Evolutionary conservation across 2,888 invertebrate species (phyloP).

Genomic region (Phlogophora meticulosa): DNA sequence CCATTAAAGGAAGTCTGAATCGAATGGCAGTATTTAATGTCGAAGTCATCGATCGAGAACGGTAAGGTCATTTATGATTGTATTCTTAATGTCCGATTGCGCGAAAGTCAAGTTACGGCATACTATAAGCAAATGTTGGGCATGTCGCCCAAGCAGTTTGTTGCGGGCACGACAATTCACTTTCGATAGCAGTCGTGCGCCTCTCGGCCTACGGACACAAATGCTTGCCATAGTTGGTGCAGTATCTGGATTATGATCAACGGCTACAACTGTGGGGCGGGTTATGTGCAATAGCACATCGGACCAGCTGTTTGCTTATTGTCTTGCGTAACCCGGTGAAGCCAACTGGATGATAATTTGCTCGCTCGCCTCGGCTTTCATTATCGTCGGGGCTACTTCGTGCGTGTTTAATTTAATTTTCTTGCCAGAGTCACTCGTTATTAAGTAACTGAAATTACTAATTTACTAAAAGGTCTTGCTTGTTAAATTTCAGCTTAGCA

Average conservation of each 20-base stretch:
- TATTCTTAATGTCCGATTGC: conserved; percentile 81
- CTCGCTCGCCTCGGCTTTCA: conserved; percentile 84
- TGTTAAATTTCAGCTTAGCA: conserved; percentile 34
- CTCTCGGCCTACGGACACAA: conserved; percentile 83
- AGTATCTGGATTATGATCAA: conserved; percentile 88
- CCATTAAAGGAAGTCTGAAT: conserved; percentile 66
- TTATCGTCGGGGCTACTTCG: conserved; percentile 84
- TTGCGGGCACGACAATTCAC: conserved; percentile 84
- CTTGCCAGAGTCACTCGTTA: conserved; percentile 76
- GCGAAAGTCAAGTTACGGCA: conserved; percentile 83
- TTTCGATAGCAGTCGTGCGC: conserved; percentile 87
- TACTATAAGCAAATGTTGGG: conserved; percentile 74
- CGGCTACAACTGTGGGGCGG: conserved; percentile 81
- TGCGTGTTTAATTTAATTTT: conserved; percentile 88
- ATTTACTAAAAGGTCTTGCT: conserved; percentile 65
- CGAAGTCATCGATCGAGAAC: conserved; percentile 73
- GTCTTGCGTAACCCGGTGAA: conserved; percentile 88
- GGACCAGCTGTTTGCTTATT: conserved; percentile 85
- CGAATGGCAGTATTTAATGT: conserved; percentile 71
- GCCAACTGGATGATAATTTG: conserved; percentile 87
- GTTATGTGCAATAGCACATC: conserved; percentile 83
- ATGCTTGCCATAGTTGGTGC: conserved; percentile 82
- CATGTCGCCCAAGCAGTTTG: conserved; percentile 80
- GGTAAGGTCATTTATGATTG: conserved; percentile 77
- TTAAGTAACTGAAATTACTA: conserved; percentile 72